These are phyloP conservation scores for Alouatta palliata DNA, from an alignment of 2,113 vertebrate genomes.

Conservation along the genomic window DNA sequence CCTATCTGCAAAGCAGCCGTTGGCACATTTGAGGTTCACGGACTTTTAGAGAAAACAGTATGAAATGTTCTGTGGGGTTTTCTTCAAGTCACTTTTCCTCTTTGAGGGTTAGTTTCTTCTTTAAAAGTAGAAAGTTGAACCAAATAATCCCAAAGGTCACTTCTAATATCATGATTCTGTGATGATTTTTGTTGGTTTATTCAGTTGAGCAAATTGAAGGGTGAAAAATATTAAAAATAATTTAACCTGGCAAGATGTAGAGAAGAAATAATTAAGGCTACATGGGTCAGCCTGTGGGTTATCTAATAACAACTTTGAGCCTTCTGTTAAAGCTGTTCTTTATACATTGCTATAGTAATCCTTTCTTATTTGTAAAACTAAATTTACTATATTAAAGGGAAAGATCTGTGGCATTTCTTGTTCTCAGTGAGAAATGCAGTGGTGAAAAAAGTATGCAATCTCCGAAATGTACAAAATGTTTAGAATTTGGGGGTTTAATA, in stretches of 20 bases:
- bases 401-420: not conserved
- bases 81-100: not conserved
- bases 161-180: not conserved
- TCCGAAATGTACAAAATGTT: not conserved
- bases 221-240: not conserved
- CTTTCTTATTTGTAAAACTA: constrained; percentile 24
- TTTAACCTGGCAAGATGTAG: not conserved
- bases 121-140: not conserved
- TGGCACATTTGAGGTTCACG: not conserved
- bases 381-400: not conserved
- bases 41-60: not conserved
- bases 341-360: not conserved
- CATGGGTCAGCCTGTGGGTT: not conserved
- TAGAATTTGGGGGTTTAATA: not conserved
- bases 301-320: not conserved
- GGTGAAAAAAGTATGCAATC: not conserved
- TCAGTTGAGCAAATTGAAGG: not conserved
- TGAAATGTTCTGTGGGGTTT: not conserved
- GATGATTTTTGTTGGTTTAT: constrained; percentile 12
- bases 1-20: not conserved
- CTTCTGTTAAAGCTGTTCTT: not conserved
- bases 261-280: not conserved
- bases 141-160: not conserved
- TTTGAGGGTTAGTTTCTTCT: not conserved
- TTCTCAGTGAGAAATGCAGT: not conserved